Evolutionary conservation across 2,888 invertebrate species (phyloP).

Genomic region (Spisula solida): DNA sequence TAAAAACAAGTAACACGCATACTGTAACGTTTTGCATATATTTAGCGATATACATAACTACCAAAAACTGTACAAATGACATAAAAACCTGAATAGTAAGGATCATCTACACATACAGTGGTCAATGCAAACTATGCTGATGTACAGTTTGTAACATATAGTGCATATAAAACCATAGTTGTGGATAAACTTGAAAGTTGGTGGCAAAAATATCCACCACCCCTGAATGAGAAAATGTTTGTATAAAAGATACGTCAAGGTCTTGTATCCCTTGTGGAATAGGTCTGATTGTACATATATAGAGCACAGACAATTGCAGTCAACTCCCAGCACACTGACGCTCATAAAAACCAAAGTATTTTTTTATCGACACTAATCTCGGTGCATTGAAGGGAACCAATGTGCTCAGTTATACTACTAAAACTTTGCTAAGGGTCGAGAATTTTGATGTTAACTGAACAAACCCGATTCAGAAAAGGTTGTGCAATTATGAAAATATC

Average conservation of each 20-base stretch:
- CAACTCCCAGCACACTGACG: not conserved
- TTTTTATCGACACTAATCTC: too few relatives aligned
- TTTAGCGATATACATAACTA: conserved; percentile 28
- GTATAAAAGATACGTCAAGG: not conserved
- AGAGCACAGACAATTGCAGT: not conserved
- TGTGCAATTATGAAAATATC: too few relatives aligned
- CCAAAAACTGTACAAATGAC: not conserved
- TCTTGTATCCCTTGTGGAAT: not conserved
- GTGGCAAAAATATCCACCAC: not conserved
- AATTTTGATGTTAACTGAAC: too few relatives aligned
- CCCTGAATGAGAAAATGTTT: not conserved
- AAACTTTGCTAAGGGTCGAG: too few relatives aligned
- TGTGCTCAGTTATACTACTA: too few relatives aligned
- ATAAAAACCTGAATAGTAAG: conserved; percentile 20
- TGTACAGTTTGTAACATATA: not conserved
- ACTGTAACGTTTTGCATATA: conserved; percentile 24
- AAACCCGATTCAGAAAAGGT: too few relatives aligned
- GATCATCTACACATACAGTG: not conserved
- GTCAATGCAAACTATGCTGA: not conserved
- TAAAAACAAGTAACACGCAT: conserved; percentile 12
- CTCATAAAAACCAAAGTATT: not conserved
- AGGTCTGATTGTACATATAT: not conserved
- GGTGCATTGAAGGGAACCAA: too few relatives aligned
- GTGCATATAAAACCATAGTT: not conserved
- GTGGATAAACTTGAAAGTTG: not conserved